Evolutionary conservation across 2,888 invertebrate species (phyloP).

Genomic region (Ferrisia virgata): DNA sequence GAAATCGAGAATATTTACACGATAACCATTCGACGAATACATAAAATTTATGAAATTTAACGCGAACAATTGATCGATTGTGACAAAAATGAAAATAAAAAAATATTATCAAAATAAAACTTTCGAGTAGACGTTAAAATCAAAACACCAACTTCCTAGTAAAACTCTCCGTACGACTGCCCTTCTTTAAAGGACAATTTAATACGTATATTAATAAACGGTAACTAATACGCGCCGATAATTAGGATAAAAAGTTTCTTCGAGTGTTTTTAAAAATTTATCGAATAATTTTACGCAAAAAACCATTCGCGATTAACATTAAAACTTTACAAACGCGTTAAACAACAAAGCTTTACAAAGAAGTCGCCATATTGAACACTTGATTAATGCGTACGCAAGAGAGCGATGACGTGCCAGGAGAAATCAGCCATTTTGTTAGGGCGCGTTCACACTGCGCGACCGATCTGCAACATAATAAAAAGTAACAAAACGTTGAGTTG

Average conservation of each 20-base stretch:
- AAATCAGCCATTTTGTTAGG: constrained; percentile 40
- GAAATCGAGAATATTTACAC: not conserved
- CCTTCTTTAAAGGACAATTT: constrained; percentile 40
- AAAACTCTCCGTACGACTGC: constrained; percentile 31
- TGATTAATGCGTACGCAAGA: constrained; percentile 39
- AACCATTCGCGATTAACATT: constrained; percentile 20
- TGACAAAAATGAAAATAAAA: not conserved
- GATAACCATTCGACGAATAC: constrained; percentile 19
- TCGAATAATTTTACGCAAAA: constrained; percentile 1
- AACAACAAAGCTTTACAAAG: constrained; percentile 39
- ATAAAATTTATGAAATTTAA: not conserved
- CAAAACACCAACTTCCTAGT: constrained; percentile 41
- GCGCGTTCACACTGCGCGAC: constrained; percentile 3
- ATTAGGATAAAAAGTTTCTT: not conserved
- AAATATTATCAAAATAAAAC: constrained; percentile 5
- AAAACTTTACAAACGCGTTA: constrained; percentile 33
- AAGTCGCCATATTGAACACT: constrained; percentile 43
- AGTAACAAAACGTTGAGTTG: not conserved
- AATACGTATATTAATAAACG: constrained; percentile 6
- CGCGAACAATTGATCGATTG: not conserved
- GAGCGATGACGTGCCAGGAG: constrained; percentile 44
- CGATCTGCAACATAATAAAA: constrained; percentile 8
- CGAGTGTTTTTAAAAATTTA: not conserved
- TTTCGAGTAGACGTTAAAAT: constrained; percentile 1
- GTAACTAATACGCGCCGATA: constrained; percentile 11